Percentiles rank a stretch among this genome's conserved stretches.
Evolutionary conservation across 92 coral and sea anemone species (phyloP).

Genomic region (Siderastrea siderea): DNA sequence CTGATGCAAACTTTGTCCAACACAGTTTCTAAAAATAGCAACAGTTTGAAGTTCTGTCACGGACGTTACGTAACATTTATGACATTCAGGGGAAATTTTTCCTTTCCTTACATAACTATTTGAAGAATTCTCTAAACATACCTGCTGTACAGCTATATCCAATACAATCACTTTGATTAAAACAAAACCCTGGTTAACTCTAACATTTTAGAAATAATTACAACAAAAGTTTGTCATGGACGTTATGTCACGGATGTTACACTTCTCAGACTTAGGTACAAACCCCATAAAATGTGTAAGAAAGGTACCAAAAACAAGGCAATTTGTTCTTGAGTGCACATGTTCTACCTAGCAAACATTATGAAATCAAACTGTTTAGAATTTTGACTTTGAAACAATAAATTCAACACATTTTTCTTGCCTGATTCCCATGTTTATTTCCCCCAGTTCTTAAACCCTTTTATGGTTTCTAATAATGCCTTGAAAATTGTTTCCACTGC

Average conservation of each 20-base stretch:
- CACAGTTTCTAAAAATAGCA: not conserved
- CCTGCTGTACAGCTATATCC: constrained; percentile 18
- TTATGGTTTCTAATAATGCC: not conserved
- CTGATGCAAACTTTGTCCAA: not conserved
- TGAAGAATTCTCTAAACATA: constrained; percentile 12
- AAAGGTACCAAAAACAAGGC: no score
- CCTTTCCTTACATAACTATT: not conserved
- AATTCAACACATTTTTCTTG: no score
- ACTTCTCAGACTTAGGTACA: constrained; percentile 5
- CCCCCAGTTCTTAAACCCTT: not conserved
- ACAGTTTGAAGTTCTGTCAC: not conserved
- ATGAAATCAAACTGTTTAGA: no score
- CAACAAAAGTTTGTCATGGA: constrained; percentile 3
- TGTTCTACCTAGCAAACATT: no score
- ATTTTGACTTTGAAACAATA: no score
- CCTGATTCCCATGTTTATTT: not conserved
- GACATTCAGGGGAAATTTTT: not conserved
- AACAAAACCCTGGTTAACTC: constrained; percentile 7
- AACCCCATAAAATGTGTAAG: not conserved
- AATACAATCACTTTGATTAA: constrained; percentile 6
- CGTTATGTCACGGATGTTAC: not conserved
- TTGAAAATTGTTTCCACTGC: constrained; percentile 23
- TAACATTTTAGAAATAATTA: constrained; percentile 8
- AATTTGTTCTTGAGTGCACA: no score
- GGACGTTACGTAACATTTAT: not conserved